Evolutionary conservation across 2,113 vertebrate genomes (phyloP).

Genomic region (Leucopsar rothschildi): DNA sequence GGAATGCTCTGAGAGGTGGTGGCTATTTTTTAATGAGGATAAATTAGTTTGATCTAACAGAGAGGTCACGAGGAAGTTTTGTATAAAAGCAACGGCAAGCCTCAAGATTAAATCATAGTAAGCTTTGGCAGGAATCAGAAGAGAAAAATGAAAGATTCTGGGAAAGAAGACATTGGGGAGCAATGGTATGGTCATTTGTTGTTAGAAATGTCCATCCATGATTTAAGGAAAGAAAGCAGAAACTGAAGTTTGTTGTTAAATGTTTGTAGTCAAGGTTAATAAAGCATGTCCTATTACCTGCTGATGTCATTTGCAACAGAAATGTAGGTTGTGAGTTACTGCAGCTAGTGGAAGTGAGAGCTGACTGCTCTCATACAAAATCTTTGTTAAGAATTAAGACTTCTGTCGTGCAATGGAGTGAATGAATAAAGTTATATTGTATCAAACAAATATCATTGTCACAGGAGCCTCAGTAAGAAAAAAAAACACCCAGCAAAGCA

Average conservation of each 20-base stretch:
- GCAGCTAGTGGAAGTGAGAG: neutral
- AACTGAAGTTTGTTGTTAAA: neutral
- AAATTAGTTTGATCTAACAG: neutral
- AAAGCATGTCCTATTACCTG: neutral
- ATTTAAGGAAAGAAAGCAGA: neutral
- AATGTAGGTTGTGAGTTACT: neutral
- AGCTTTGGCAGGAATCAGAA: neutral
- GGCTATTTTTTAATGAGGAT: neutral
- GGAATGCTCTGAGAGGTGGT: neutral
- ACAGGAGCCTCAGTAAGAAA: neutral
- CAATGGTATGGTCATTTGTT: neutral
- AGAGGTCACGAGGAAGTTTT: neutral
- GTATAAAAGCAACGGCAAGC: neutral
- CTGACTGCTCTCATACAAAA: neutral
- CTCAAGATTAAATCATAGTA: neutral
- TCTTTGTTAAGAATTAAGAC: neutral
- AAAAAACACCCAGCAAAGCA: fast-evolving
- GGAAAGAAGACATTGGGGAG: neutral
- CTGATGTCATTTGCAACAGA: neutral
- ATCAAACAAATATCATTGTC: neutral
- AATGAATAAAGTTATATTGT: neutral
- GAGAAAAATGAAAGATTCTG: neutral
- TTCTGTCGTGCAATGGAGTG: neutral
- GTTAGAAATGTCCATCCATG: neutral
- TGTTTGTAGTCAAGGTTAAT: neutral